Evolutionary conservation across 2,797 vertebrate species (phyloP), one percentile per base, ranked within the genome.

Genomic region (Galaxias olidus): DNA sequence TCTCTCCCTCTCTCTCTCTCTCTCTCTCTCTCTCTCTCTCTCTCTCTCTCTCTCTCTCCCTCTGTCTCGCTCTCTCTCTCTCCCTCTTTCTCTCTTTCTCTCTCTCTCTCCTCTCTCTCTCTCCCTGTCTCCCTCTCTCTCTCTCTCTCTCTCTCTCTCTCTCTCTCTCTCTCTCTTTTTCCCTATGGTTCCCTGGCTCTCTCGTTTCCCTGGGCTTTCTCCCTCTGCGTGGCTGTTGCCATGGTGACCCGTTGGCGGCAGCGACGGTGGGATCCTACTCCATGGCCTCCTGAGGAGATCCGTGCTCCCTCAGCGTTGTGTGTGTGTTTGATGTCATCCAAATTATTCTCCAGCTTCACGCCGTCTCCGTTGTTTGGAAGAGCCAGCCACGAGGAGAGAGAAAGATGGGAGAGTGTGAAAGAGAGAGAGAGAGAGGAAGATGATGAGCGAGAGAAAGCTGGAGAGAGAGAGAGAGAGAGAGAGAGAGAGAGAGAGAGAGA

Each of bases 291-390:
- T 92, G 87, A 84, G 95, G 93, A 74, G 93, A 92, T 88, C 94
- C 93, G 75, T 92, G 84, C 78, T 95, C 94, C 76, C 93, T 87
- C 77, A 94, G 91, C 89, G 93, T 94, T 18, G 93, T 94, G n/a
- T 30, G 30, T 30, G 88, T 94, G 93, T 92, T 94, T 95, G 93
- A 94, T 95, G 93, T 95, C 94, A 91, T 95, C 94, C 89, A 94
- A 96, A 95, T 94, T 94, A 91, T 94, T 94, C 91, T 94, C 92
- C 72, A 94, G 92, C 81, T 86, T 91, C 86, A 92, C 89, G 62
- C 92, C 92, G 93, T 77, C 80, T 86, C 94, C 94, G 83, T 59
- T 82, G 87, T 80, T 87, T 75, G 82, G 77, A 30, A 30, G 30
- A 30, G 30, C 2, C 3, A 30, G 30, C 30, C n/a, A n/a, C n/a